Evolutionary conservation across 2,888 invertebrate species (phyloP), one percentile per base, ranked within the genome.

Genomic region (Stegophylla sp.): DNA sequence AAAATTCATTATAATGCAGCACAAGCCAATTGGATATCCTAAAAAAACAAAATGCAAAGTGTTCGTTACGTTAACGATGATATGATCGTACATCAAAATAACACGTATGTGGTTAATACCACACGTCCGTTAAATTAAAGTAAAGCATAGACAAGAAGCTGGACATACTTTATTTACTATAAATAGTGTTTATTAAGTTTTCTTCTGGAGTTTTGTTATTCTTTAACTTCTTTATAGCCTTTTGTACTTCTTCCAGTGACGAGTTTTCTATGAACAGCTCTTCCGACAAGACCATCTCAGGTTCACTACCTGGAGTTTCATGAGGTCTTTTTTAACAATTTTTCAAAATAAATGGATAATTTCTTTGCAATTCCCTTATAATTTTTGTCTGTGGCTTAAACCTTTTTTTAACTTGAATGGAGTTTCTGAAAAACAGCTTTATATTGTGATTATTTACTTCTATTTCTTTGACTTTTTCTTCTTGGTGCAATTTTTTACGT

Each of bases 181-280:
- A n/a, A n/a, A n/a, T n/a, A n/a, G 34, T 34, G 34, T 63, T 63
- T 41, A 34, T 28, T 34, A 63, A 13, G 34, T 63, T 63, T 17
- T 34, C 10, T 63, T 34, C 34, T 63, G 34, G 63, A 17, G 34
- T 34, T 63, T 63, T 63, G 63, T 34, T 63, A 34, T 63, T 63
- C 17, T 63, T 28, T 63, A 34, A 63, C 63, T 63, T 28, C 63
- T 63, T 63, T 34, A 63, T 63, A 63, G 63, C 63, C 34, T 41
- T 63, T 34, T 63, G 63, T 63, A 63, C 63, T 63, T 63, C 63
- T 63, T 63, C 17, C 34, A 63, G 63, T 63, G 63, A 63, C 63
- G 41, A 34, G 12, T 34, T 63, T 34, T 34, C 63, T 63, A 63
- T 63, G 63, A 34, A 63, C 28, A 10, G 34, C 10, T 63, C 63